Evolutionary conservation across 2,888 invertebrate species (phyloP), one percentile per base, ranked within the genome.

Genomic region (Biston stratarius): DNA sequence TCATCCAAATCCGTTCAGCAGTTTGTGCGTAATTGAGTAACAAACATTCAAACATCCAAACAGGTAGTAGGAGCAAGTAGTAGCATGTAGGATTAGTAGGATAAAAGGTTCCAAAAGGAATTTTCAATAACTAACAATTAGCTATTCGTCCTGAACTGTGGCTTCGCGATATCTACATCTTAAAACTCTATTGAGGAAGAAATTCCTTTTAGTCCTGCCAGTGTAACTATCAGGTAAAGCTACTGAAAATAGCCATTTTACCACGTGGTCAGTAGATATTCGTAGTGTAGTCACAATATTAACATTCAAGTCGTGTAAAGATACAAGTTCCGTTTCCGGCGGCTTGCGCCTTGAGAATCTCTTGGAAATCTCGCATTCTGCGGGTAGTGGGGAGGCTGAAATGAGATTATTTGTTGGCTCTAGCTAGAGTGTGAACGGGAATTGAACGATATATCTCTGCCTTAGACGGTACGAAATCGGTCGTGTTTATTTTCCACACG

Each of bases 301-400:
- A 76, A 64, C 73, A 81, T 81, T 78, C 80, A 61, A 57, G 55
- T 59, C 69, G 71, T 52, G 11, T 56, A 34, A 63, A 74, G 74
- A 75, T 73, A 75, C 73, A 64, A 68, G 69, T 73, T 73, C 68
- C 64, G 71, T 49, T 72, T 69, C 71, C 59, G 57, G 59, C 47
- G 65, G 58, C 64, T 34, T 42, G 49, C 63, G 63, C 66, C 49
- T 56, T 53, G 64, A 57, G 63, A 67, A 64, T 69, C 42, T 42
- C 15, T n/a, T 42, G 24, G 5, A 42, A 33, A 68, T 64, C 61
- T 57, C 51, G 49, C 65, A 64, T 52, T 64, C 48, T 57, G 51
- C 57, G 63, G 55, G 67, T 69, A 67, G 61, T 70, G 67, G 53
- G 40, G 62, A 67, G 60, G 51, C 53, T 14, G 44, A 40, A 66